Evolutionary conservation across 2,797 vertebrate species (phyloP).

Genomic region (Microctenopoma stevenorrisi): DNA sequence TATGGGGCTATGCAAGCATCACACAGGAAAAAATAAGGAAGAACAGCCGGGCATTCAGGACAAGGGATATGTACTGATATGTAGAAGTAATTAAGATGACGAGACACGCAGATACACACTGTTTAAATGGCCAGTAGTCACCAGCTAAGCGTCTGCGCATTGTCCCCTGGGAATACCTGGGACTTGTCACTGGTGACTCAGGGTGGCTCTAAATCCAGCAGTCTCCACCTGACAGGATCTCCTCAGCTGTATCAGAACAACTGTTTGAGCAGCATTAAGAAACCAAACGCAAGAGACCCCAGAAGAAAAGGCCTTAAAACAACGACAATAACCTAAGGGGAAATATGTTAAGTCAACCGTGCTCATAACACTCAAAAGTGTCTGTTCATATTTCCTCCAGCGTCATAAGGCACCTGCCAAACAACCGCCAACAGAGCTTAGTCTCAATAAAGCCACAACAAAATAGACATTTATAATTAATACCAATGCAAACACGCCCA

Average conservation of each 20-base stretch:
- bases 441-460: constrained; percentile 23
- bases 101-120: no score
- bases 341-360: constrained; percentile 18
- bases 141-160: not conserved
- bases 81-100: not conserved
- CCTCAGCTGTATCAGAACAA: not conserved
- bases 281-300: constrained; percentile 6
- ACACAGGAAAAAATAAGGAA: not conserved
- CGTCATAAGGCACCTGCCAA: constrained; percentile 51
- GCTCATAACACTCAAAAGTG: constrained; percentile 7
- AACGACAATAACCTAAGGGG: constrained; percentile 1
- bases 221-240: not conserved
- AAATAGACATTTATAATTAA: constrained; percentile 28
- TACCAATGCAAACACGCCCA: constrained; percentile 47
- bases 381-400: constrained; percentile 25
- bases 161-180: not conserved
- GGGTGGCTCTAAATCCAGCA: not conserved
- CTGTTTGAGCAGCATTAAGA: not conserved
- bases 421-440: constrained; percentile 28
- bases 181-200: not conserved
- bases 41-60: not conserved
- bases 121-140: no score
- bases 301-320: constrained; percentile 1
- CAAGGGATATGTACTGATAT: not conserved
- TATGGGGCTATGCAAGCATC: not conserved